These are phyloP conservation scores for Electrophaes corylata DNA, from an alignment of 2,888 invertebrate species.

Conservation along the genomic window DNA sequence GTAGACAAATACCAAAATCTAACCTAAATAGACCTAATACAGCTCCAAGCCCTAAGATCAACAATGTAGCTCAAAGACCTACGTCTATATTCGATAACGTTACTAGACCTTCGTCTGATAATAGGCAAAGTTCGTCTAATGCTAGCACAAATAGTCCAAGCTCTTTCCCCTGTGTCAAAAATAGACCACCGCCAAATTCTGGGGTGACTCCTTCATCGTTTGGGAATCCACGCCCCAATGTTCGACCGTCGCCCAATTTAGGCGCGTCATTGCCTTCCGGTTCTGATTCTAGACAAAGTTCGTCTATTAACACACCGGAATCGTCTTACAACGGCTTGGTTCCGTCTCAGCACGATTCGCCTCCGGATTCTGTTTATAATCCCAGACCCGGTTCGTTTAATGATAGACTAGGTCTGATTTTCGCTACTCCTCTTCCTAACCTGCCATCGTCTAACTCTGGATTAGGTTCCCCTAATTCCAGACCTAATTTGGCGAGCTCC, in stretches of 20 bases:
- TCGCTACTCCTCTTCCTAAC: neutral
- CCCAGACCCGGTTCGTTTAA: constrained; percentile 1
- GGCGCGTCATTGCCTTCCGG: neutral
- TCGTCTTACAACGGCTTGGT: constrained; percentile 3
- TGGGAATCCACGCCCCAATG: constrained; percentile 10
- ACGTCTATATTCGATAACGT: constrained; percentile 32
- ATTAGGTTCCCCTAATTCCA: neutral
- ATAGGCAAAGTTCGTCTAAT: constrained; percentile 5
- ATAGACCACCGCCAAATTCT: constrained; percentile 8
- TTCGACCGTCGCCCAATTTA: neutral
- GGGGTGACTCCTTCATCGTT: neutral
- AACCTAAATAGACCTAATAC: constrained; percentile 7
- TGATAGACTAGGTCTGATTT: constrained; percentile 1
- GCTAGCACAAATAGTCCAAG: constrained; percentile 3
- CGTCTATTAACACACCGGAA: constrained; percentile 1
- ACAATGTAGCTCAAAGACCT: constrained; percentile 17
- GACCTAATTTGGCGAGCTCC: neutral
- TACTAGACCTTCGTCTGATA: neutral
- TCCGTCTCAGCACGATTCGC: neutral
- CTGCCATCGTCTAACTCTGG: neutral
- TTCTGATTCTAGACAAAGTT: constrained; percentile 2
- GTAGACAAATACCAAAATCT: constrained; percentile 8
- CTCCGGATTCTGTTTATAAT: neutral
- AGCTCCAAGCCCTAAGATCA: constrained; percentile 2
- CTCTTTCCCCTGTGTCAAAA: neutral